A percentile compares a stretch with the other conserved stretches of the same genome.
phyloP scores from a whole-genome alignment of 2,888 invertebrate species.

The Amblyjoppa fuscipennis region DNA sequence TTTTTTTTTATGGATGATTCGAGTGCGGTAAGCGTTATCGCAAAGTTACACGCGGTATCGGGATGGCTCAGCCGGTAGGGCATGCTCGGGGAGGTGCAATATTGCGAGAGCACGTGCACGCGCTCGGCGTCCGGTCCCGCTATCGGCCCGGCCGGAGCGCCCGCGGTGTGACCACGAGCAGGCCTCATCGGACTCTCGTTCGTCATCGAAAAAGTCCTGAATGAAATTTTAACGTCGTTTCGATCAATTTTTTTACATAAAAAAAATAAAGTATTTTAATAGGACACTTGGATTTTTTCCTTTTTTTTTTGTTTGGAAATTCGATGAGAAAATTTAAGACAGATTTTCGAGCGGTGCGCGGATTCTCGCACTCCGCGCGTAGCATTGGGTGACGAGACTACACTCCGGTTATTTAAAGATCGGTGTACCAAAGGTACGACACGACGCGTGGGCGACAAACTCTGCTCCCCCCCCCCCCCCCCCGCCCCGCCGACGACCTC shows the following conservation, averaged over 20 bases:
- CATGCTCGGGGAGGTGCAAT: conserved; percentile 13
- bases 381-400: conserved; percentile 9
- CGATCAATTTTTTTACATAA: neutral
- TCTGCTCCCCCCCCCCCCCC: neutral
- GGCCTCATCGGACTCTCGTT: neutral
- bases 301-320: neutral
- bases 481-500: neutral
- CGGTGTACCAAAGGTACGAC: conserved; percentile 28
- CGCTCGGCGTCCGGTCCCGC: conserved; percentile 52
- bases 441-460: conserved; percentile 4
- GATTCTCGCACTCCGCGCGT: conserved; percentile 1
- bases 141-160: conserved; percentile 46
- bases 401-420: conserved; percentile 34
- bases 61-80: conserved; percentile 2
- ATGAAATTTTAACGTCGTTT: neutral
- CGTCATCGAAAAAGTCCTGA: neutral
- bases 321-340: neutral
- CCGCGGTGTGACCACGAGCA: conserved; percentile 9
- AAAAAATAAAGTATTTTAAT: neutral
- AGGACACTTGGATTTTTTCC: too few species aligned
- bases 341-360: neutral
- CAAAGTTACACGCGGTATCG: conserved; percentile 8
- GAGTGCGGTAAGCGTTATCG: neutral
- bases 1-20: neutral
- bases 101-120: conserved; percentile 61